A percentile compares a stretch with the other conserved stretches of the same genome.
Conservation (phyloP, 2,888 invertebrate genomes). For the Apeira syringaria region DNA sequence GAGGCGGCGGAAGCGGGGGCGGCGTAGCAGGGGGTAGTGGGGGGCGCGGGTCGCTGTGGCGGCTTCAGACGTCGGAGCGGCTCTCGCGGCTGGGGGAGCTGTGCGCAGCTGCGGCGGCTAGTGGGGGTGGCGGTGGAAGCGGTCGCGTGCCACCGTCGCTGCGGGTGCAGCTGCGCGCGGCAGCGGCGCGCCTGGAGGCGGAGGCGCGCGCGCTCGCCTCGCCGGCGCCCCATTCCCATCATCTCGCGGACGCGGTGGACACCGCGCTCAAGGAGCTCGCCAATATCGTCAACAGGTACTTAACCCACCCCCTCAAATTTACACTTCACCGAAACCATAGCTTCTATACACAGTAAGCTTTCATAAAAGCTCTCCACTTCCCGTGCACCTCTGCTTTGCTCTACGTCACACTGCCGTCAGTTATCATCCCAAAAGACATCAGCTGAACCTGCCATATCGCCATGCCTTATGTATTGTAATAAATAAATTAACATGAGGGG, state of each 20-base stretch:
- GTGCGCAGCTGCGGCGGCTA: conserved; percentile 87
- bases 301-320: no score
- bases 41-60: conserved; percentile 70
- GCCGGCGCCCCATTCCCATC: conserved; percentile 73
- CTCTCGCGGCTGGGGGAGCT: conserved; percentile 92
- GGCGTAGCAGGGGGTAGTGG: conserved; percentile 33
- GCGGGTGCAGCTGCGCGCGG: conserved; percentile 74
- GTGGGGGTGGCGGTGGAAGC: conserved; percentile 81
- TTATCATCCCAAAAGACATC: no score
- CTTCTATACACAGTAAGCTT: no score
- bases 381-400: no score
- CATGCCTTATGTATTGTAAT: no score
- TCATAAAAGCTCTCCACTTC: no score
- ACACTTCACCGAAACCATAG: no score
- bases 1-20: conserved; percentile 16
- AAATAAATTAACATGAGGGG: no score
- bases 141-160: conserved; percentile 89
- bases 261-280: conserved; percentile 84
- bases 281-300: conserved; percentile 89
- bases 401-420: no score
- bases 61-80: conserved; percentile 72
- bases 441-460: no score
- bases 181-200: conserved; percentile 54
- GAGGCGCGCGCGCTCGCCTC: conserved; percentile 66
- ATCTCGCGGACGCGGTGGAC: conserved; percentile 88